phyloP scores from a whole-genome alignment of 1,140 invertebrate species.

The Paralvinella palmiformis region DNA sequence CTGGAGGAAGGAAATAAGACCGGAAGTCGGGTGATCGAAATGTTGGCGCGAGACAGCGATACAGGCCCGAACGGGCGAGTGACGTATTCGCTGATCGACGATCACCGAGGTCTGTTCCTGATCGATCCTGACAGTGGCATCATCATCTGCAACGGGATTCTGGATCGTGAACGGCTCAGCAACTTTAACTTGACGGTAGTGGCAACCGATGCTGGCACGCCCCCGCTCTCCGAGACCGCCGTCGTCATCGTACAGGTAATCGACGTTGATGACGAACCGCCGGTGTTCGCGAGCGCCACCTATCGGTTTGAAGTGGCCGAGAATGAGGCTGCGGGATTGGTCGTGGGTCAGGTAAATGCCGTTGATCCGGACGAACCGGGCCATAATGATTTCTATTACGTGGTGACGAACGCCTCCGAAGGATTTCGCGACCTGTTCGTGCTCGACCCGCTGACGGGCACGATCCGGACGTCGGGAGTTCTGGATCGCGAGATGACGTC shows the following conservation, averaged over 20 bases:
- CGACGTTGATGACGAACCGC: conserved; percentile 15
- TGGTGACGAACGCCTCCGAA: too few species aligned
- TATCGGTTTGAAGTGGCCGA: conserved; percentile 24
- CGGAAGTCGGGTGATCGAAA: not conserved
- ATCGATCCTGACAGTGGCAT: not conserved
- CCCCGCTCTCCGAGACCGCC: not conserved
- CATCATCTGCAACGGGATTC: not conserved
- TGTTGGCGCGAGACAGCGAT: conserved; percentile 6
- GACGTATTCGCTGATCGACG: conserved; percentile 7
- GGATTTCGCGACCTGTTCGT: conserved; percentile 7
- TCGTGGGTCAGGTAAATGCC: conserved; percentile 24
- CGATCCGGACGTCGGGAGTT: not conserved
- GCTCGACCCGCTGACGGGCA: conserved; percentile 11
- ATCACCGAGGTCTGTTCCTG: not conserved
- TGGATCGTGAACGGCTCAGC: conserved; percentile 9
- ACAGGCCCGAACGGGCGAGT: not conserved
- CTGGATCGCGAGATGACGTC: conserved; percentile 14
- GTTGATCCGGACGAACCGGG: conserved; percentile 22
- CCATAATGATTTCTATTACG: not conserved
- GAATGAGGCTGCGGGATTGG: conserved; percentile 29
- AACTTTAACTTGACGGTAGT: conserved; percentile 6
- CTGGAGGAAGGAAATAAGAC: not conserved
- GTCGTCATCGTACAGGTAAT: not conserved
- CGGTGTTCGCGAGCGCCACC: not conserved
- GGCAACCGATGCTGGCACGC: not conserved